phyloP scores from a whole-genome alignment of 2,113 vertebrate species.

The Megaceryle maxima region DNA sequence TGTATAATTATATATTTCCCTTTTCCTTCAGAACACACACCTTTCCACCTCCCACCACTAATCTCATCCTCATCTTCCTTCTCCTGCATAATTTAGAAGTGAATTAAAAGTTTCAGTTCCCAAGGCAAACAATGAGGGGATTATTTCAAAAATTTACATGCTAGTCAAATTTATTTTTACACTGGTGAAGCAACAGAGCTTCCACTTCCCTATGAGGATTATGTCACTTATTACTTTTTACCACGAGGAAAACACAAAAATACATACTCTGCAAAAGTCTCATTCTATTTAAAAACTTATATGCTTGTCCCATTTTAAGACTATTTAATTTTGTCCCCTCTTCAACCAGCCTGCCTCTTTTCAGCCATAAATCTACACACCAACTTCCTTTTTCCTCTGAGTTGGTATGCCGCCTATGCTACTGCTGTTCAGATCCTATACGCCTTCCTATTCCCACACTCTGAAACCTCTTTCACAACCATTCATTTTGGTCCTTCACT shows the following conservation, averaged over 20 bases:
- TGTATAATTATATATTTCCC: background rate
- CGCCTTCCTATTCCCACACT: constrained; percentile 6
- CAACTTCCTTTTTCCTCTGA: background rate
- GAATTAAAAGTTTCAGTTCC: background rate
- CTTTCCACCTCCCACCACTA: background rate
- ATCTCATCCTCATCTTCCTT: background rate
- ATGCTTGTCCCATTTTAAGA: background rate
- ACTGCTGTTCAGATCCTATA: background rate
- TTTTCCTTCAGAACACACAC: background rate
- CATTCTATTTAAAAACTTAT: background rate
- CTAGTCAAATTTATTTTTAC: constrained; percentile 42
- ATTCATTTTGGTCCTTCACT: background rate
- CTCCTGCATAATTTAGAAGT: background rate
- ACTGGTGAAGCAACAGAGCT: background rate
- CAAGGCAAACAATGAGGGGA: background rate
- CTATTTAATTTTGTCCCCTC: background rate
- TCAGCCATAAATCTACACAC: background rate
- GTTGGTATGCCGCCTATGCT: background rate
- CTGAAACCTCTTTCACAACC: background rate
- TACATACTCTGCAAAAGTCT: background rate
- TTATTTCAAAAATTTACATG: constrained; percentile 5
- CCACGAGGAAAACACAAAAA: background rate
- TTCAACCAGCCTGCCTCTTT: background rate
- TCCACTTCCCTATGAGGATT: constrained; percentile 14
- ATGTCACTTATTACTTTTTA: background rate